Evolutionary conservation across 2,113 vertebrate genomes (phyloP), one percentile per base, ranked within the genome.

Genomic region (Mustela nigripes): DNA sequence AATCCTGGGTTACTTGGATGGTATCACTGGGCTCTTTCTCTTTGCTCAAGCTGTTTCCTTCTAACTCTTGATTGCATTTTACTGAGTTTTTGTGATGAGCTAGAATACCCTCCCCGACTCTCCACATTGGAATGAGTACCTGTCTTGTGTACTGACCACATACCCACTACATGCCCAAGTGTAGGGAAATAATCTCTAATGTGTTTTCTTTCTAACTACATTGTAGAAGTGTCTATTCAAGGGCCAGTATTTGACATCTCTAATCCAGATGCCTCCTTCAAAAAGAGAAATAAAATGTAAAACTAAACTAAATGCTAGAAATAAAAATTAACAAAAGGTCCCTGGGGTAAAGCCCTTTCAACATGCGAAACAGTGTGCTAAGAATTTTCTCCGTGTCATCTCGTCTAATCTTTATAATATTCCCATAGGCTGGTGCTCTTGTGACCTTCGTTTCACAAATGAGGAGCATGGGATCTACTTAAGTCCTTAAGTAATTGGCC

Each of bases 281-380:
- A 22, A 92, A 92, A 97, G 50, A 94, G 19, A 56, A 65, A 71
- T 21, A 91, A 90, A 95, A 73, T 71, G 24, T 4, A 71, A 92
- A 81, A 74, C 11, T 4, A 0, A 89, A 79, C 48, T n/a, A 33
- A 86, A 69, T 81, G 62, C 80, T 56, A 85, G 45, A 90, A 94
- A 11, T n/a, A 89, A 97, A 92, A 58, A 39, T 62, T 71, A 76
- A 36, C 45, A 92, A 76, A 2, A 95, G 42, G 1, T 21, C 87
- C 12, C 7, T 76, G 14, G 1, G n/a, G 67, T 33, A 28, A 92
- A 94, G 14, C 4, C 28, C 58, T 85, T 93, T 82, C 7, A 86
- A 50, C 10, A 53, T 65, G 42, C 11, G 19, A 91, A 33, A 26
- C 12, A 60, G 14, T 28, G 11, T 39, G 48, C 58, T 95, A 33